Evolutionary conservation across 2,797 vertebrate species (phyloP), one percentile per base, ranked within the genome.

Genomic region (Siniperca scherzeri): DNA sequence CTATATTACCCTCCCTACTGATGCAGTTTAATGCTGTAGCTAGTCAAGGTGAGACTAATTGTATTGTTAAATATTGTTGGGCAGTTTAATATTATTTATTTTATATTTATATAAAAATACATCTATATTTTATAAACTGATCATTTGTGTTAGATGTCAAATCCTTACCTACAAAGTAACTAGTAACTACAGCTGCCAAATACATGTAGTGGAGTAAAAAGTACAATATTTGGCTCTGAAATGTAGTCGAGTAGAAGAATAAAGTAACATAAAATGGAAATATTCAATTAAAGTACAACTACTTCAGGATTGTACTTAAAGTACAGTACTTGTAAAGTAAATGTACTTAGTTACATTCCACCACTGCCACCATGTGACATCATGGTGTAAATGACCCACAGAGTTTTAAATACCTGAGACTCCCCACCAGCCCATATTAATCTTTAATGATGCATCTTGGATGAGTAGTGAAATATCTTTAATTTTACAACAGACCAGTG

Each of bases 391-490:
- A 64, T 61, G 36, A 22, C 36, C 5, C 21, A 30, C 0, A 52
- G 25, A 44, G 11, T 16, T 79, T 75, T 65, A 70, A 60, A 61
- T 53, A 75, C 25, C 19, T 9, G 6, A 53, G 52, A 74, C 30
- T 48, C n/a, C 19, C 16, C 13, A 40, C 14, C 8, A 55, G 22
- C 33, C 33, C 13, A 42, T 14, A 36, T 3, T 46, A 55, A n/a
- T 55, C 46, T 69, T 17, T n/a, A 75, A 81, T 50, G 71, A 70
- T 75, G 64, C 40, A 52, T 71, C 52, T 48, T 60, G 21, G 30
- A 68, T 50, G 21, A 69, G 1, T 17, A 21, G 11, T 74, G 42
- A 46, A 76, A 36, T 55, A 66, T 65, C 16, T 60, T 72, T 50
- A 6, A 42, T 67, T 77, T 68, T 27, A 71, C 33, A 77, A 56